Conservation (phyloP, 1,140 invertebrate species). For the Drosophila cardini region DNA sequence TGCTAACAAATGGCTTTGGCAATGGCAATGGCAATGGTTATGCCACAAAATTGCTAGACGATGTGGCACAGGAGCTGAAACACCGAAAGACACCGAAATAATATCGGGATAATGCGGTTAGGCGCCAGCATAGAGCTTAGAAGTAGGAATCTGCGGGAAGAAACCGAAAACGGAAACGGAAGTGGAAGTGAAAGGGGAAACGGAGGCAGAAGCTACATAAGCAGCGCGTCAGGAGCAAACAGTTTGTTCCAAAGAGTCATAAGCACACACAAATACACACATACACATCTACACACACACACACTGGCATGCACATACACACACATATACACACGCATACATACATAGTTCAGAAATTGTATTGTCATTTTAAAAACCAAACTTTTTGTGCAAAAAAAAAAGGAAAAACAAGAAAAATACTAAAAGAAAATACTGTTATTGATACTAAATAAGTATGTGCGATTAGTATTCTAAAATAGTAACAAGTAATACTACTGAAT, state of each 20-base stretch:
- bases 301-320: constrained; percentile 39
- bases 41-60: constrained; percentile 66
- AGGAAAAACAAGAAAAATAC: constrained; percentile 6
- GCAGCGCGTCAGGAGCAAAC: constrained; percentile 45
- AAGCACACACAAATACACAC: constrained; percentile 43
- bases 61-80: constrained; percentile 73
- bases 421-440: constrained; percentile 44
- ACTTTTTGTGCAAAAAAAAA: constrained; percentile 17
- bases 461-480: constrained; percentile 29
- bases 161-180: constrained; percentile 7
- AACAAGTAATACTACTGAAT: constrained; percentile 4
- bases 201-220: constrained; percentile 21
- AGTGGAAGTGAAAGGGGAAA: constrained; percentile 8
- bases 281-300: constrained; percentile 6
- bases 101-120: constrained; percentile 70
- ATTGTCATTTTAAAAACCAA: constrained; percentile 29
- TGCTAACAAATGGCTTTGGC: constrained; percentile 46
- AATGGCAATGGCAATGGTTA: constrained; percentile 55
- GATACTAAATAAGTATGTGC: constrained; percentile 48
- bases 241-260: constrained; percentile 65
- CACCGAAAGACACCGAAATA: constrained; percentile 81
- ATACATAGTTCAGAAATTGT: constrained; percentile 23
- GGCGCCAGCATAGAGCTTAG: constrained; percentile 73
- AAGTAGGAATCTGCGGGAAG: background rate
- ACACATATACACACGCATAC: constrained; percentile 20